These are phyloP conservation scores for Mya arenaria DNA, from an alignment of 1,140 invertebrate species.

Conservation along the genomic window DNA sequence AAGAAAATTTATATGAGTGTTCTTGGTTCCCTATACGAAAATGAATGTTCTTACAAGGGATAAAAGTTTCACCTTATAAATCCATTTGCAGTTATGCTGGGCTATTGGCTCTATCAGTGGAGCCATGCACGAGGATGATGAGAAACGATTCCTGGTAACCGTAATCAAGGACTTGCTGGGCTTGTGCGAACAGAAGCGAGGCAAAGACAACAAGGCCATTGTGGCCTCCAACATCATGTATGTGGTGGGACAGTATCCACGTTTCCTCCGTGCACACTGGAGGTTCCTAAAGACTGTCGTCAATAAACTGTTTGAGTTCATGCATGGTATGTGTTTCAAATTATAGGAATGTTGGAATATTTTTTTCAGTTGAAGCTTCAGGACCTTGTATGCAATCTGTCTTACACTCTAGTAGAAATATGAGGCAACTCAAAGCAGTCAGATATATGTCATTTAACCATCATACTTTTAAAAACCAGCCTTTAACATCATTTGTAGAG, in stretches of 20 bases:
- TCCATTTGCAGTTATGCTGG: constrained; percentile 92
- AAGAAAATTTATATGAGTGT: too few species aligned
- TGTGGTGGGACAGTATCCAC: constrained; percentile 99
- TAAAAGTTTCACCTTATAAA: too few species aligned
- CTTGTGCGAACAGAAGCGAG: constrained; percentile 99
- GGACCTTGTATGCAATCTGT: too few species aligned
- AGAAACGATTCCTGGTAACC: constrained; percentile 99
- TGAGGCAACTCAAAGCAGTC: too few species aligned
- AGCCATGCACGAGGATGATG: constrained; percentile 99
- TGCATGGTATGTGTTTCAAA: constrained; percentile 89
- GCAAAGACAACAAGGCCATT: constrained; percentile 99
- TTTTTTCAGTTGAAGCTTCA: not conserved
- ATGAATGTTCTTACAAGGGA: too few species aligned
- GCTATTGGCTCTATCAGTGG: constrained; percentile 99
- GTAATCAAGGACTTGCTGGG: constrained; percentile 99
- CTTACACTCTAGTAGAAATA: too few species aligned
- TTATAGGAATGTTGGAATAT: not conserved
- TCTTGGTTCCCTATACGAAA: too few species aligned
- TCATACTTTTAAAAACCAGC: too few species aligned
- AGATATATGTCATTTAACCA: too few species aligned
- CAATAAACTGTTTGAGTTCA: constrained; percentile 99
- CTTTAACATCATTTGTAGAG: too few species aligned
- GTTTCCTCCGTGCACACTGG: constrained; percentile 99
- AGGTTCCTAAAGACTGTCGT: constrained; percentile 99
- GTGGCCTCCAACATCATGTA: constrained; percentile 99